Evolutionary conservation across 2,113 vertebrate genomes (phyloP).

Genomic region (Burhinus oedicnemus): DNA sequence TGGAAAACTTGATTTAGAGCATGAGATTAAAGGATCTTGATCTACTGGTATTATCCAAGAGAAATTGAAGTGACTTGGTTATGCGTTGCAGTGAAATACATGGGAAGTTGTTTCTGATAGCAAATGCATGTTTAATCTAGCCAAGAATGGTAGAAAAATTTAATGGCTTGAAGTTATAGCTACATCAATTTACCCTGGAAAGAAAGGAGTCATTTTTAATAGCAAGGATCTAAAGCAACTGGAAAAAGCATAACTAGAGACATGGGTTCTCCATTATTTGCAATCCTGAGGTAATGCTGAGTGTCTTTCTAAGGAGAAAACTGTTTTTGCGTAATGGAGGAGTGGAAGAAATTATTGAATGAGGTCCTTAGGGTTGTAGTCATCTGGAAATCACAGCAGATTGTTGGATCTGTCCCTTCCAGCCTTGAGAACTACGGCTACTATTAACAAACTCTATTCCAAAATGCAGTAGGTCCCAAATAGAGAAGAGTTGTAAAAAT

Average conservation of each 20-base stretch:
- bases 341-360: background rate
- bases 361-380: background rate
- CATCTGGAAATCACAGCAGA: background rate
- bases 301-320: background rate
- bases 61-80: background rate
- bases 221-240: background rate
- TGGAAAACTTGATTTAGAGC: background rate
- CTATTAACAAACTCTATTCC: background rate
- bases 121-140: background rate
- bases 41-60: background rate
- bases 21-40: background rate
- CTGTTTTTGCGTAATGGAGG: background rate
- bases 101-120: background rate
- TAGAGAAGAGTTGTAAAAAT: background rate
- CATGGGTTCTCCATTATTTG: background rate
- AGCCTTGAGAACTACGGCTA: background rate
- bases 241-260: background rate
- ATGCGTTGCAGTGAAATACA: background rate
- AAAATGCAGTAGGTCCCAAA: background rate
- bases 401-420: background rate
- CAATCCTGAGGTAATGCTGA: background rate
- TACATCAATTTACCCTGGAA: constrained; percentile 19
- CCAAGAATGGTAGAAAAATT: background rate
- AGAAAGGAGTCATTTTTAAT: background rate
- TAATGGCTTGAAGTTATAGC: background rate